Evolutionary conservation across 2,888 invertebrate species (phyloP).

Genomic region (Philaethria dido): DNA sequence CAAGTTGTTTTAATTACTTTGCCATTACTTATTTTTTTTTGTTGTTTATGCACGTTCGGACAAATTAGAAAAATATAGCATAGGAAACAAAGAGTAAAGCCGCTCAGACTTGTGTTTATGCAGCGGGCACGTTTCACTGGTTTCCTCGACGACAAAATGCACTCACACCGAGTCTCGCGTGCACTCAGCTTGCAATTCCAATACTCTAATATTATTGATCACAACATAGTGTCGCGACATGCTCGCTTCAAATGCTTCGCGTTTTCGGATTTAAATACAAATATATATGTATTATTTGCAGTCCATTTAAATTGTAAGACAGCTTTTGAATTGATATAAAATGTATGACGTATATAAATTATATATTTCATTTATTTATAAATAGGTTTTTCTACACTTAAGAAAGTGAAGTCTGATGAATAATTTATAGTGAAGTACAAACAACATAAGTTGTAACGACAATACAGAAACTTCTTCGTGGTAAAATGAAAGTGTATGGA

Average conservation of each 20-base stretch:
- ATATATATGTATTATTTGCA: slow-evolving; percentile 10
- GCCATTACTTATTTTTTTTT: not conserved
- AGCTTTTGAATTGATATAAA: not conserved
- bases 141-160: slow-evolving; percentile 79
- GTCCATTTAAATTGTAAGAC: slow-evolving; percentile 10
- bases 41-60: not conserved
- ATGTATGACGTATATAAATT: no score
- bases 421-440: not conserved
- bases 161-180: slow-evolving; percentile 67
- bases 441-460: not conserved
- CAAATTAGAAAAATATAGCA: slow-evolving; percentile 15
- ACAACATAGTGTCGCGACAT: slow-evolving; percentile 30
- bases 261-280: slow-evolving; percentile 20
- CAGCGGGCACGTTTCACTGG: slow-evolving; percentile 65
- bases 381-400: no score
- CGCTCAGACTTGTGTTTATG: slow-evolving; percentile 46
- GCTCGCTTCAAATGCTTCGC: slow-evolving; percentile 22
- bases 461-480: not conserved
- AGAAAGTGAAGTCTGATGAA: not conserved
- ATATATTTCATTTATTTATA: no score
- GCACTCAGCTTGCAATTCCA: slow-evolving; percentile 66
- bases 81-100: slow-evolving; percentile 13
- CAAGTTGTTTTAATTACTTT: not conserved
- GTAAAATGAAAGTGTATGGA: not conserved
- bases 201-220: slow-evolving; percentile 72